phyloP scores from a whole-genome alignment of 2,797 vertebrate species.

The Tenualosa ilisha region DNA sequence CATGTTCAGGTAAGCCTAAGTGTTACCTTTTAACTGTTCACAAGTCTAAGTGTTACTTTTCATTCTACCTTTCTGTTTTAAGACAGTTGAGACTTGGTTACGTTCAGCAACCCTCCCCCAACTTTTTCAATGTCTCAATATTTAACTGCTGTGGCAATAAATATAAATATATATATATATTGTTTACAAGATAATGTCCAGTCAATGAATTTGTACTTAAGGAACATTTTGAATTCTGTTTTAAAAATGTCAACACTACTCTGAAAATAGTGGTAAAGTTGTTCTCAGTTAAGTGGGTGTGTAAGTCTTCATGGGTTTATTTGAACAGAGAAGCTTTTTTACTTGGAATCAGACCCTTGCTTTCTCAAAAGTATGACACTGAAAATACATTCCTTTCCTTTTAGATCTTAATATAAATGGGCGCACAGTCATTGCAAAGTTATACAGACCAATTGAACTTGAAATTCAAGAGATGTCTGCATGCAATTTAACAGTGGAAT shows the following conservation, averaged over 20 bases:
- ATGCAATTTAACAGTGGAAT: not conserved
- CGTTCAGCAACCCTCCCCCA: too few species aligned
- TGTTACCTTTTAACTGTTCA: too few species aligned
- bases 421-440: not conserved
- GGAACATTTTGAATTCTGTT: too few species aligned
- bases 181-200: too few species aligned
- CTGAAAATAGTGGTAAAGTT: not conserved
- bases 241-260: not conserved
- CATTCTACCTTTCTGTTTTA: not conserved
- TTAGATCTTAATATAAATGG: not conserved
- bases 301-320: not conserved
- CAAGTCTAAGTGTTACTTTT: not conserved
- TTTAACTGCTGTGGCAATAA: too few species aligned
- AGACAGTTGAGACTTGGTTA: too few species aligned
- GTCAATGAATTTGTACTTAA: too few species aligned
- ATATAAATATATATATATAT: too few species aligned
- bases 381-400: not conserved
- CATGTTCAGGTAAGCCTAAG: not conserved
- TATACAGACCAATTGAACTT: constrained; percentile 1
- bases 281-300: not conserved
- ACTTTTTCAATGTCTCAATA: too few species aligned
- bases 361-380: not conserved
- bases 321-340: not conserved
- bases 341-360: not conserved
- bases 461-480: not conserved